Evolutionary conservation across 2,113 vertebrate species (phyloP), one percentile per base, ranked within the genome.

Genomic region (Xiphias gladius): DNA sequence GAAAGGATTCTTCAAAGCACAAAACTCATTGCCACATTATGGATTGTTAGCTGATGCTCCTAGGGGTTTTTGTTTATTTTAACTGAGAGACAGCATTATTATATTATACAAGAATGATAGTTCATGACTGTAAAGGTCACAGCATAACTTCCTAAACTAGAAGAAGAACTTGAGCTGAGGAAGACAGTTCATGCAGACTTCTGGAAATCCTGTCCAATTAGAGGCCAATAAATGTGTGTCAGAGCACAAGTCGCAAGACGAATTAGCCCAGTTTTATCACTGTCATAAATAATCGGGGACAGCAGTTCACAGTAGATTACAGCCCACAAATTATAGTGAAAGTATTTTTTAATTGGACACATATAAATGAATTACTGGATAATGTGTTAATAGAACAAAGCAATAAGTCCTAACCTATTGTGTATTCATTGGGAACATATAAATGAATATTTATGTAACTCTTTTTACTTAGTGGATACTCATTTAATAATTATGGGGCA

Each of bases 201-300:
- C 7, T 75, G 52, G 58, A 85, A 85, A 76, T 71, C 30, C 28
- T 43, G 55, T 63, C 69, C 52, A 73, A 83, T 84, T 63, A 75
- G 26, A 83, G 52, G 50, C 54, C 54, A 82, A 78, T 71, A 78
- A 80, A 83, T 81, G 54, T 72, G 17, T 66, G 65, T 79, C 58
- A 58, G 28, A 77, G 32, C 32, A 76, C 48, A 62, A 72, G 52
- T 14, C 35, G 14, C 57, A 22, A 77, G 26, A 70, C 19, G 19
- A 75, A 35, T 76, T 76, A 88, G 22, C 32, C 22, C 28, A 58
- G 62, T 85, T 85, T 61, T 67, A 37, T 61, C 59, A 72, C 57
- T 1, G 4, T 35, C 8, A 63, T 28, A 41, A 76, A 64, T 58
- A 64, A 41, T 55, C 48, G 22, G 26, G 57, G 63, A 54, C 13